Base-by-base conservation (phyloP, 2,797 vertebrate species). In the Zenarchopterus dispar region DNA sequence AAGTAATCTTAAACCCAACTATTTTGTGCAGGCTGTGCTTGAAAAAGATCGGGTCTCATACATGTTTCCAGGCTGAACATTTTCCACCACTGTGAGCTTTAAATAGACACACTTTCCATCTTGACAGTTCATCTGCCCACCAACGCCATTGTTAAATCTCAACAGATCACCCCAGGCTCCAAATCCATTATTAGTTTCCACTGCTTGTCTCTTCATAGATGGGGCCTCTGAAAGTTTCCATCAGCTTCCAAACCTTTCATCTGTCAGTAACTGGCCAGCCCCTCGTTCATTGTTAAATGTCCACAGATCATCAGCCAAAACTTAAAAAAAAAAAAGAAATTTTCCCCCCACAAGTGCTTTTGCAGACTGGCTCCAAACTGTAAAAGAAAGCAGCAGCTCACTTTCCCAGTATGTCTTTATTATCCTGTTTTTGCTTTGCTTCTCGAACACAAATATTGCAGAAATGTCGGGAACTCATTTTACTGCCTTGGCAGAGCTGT, bases 21-120 rank as follows among this genome's bases (percentile, higher is more conserved):
- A 80, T 88, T 85, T 86, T 1, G 47, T 62, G 36, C 72, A 48
- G 67, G 59, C 78, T 22, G 63, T 64, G 75, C 74, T 69, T 77
- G 62, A 82, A 82, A 84, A 81, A 84, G 83, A 82, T 64, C 80
- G 74, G 59, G 66, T 80, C 77, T 84, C 78, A 84, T 76, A 82
- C 68, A 70, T 84, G 84, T 84, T 85, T 89, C 88, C 89, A 89
- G 73, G 67, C 70, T 58, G 65, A 77, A 87, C 75, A 70, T 75
- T 90, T 90, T 88, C 88, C 82, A 65, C 75, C 66, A 73, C 67
- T 59, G 57, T 1, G n/a, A 50, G 62, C 88, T 90, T 90, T 90
- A 91, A 90, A 91, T 91, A 90, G 88, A 76, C 52, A 43, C 61
- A 24, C 58, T 91, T 89, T 88, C 87, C 90, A 89, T 88, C 81